Conservation (phyloP, 35 echinoderm and acorn worm species). For the Diadema setosum region DNA sequence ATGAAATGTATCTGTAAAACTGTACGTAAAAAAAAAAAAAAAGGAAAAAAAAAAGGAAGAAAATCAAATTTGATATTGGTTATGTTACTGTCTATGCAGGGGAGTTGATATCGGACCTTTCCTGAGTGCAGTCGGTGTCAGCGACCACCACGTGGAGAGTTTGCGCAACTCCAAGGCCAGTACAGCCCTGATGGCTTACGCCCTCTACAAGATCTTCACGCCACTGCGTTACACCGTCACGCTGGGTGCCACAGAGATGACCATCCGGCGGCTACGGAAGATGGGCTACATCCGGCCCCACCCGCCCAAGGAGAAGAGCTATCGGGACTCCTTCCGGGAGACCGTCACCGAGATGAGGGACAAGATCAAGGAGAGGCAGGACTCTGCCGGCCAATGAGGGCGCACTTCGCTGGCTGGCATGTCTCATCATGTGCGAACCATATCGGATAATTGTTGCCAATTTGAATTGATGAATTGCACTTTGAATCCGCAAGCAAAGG, state of each 20-base stretch:
- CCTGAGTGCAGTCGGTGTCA: conserved; percentile 68
- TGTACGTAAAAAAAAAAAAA: too few relatives aligned
- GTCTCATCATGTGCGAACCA: too few relatives aligned
- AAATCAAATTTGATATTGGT: too few relatives aligned
- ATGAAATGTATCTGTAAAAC: too few relatives aligned
- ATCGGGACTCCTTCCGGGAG: conserved; percentile 78
- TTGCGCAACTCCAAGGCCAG: conserved; percentile 84
- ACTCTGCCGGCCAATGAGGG: too few relatives aligned
- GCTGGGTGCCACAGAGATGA: conserved; percentile 78
- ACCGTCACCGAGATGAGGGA: conserved; percentile 71
- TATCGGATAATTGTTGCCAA: too few relatives aligned
- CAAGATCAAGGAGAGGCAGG: conserved; percentile 9
- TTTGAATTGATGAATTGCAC: too few relatives aligned
- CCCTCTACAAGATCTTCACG: conserved; percentile 94
- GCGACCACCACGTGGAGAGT: conserved; percentile 72
- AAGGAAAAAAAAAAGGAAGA: too few relatives aligned
- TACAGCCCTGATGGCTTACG: conserved; percentile 84
- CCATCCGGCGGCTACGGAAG: conserved; percentile 58
- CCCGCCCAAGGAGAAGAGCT: conserved; percentile 84
- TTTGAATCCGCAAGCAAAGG: too few relatives aligned
- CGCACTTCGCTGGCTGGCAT: too few relatives aligned
- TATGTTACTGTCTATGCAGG: too few relatives aligned
- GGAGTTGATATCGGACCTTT: conserved; percentile 88
- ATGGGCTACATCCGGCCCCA: conserved; percentile 69
- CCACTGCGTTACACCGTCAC: conserved; percentile 92